Percentiles rank a stretch among this genome's conserved stretches.
Conservation (phyloP, 37 sponge, comb jelly and placozoan genomes). For the Chondrilla cf. caribensis region DNA sequence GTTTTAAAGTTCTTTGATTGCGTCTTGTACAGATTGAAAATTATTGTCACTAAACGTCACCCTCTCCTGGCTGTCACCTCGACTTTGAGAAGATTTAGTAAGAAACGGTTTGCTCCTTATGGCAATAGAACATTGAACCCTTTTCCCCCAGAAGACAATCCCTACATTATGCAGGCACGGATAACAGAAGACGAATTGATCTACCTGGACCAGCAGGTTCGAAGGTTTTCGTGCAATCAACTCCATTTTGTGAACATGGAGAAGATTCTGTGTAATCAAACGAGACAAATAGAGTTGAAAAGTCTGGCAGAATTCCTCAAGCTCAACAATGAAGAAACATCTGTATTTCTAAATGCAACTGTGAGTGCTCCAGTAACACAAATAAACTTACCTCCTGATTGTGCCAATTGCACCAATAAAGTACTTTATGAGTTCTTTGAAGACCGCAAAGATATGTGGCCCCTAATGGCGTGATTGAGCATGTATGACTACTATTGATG, state of each 20-base stretch:
- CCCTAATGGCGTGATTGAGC: neutral
- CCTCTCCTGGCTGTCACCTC: constrained; percentile 3
- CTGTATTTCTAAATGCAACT: neutral
- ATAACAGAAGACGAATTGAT: neutral
- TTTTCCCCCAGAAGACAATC: neutral
- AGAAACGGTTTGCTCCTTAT: neutral
- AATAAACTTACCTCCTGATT: neutral
- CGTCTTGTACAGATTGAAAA: constrained; percentile 9
- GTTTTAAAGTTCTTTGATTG: constrained; percentile 18
- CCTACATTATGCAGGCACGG: neutral
- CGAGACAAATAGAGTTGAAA: neutral
- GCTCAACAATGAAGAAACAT: neutral
- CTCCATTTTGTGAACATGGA: constrained; percentile 5
- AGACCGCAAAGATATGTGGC: constrained; percentile 8
- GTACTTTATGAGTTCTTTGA: constrained; percentile 13
- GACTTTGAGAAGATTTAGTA: constrained; percentile 8
- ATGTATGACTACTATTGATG: neutral
- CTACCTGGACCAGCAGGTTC: constrained; percentile 4
- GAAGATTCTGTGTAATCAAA: neutral
- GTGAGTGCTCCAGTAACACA: neutral
- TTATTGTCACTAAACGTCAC: constrained; percentile 7
- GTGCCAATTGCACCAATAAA: neutral
- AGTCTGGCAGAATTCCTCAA: neutral
- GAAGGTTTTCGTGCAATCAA: neutral
- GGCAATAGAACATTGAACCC: neutral